These are phyloP conservation scores for Mechanitis mazaeus DNA, from an alignment of 2,888 invertebrate species.

Conservation along the genomic window DNA sequence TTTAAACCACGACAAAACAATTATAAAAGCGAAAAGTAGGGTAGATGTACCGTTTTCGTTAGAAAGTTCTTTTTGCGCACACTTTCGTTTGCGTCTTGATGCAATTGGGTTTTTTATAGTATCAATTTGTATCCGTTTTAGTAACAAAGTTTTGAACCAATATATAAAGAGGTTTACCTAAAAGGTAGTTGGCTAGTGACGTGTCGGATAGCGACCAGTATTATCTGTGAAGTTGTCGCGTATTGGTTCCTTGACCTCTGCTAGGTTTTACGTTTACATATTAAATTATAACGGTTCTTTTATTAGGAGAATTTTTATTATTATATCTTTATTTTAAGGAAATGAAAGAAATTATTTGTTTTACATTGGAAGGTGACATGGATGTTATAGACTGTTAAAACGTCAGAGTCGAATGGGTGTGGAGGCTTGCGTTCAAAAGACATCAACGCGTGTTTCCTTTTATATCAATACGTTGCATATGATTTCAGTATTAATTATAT, in stretches of 20 bases:
- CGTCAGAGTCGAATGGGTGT: constrained; percentile 16
- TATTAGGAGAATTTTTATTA: too few relatives aligned
- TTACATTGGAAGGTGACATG: too few relatives aligned
- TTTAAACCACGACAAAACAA: background rate
- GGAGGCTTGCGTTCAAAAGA: constrained; percentile 36
- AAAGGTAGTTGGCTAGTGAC: background rate
- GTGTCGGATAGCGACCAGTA: background rate
- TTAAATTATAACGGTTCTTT: background rate
- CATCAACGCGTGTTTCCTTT: constrained; percentile 39
- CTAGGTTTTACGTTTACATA: background rate
- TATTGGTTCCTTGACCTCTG: constrained; percentile 3
- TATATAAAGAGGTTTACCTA: too few relatives aligned
- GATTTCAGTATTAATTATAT: constrained; percentile 24
- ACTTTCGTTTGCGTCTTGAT: constrained; percentile 9
- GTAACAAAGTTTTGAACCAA: too few relatives aligned
- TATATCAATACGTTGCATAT: constrained; percentile 3
- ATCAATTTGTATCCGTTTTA: background rate
- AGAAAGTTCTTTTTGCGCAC: constrained; percentile 18
- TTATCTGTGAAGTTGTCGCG: background rate
- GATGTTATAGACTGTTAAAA: constrained; percentile 1
- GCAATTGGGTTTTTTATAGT: constrained; percentile 5
- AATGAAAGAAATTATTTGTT: too few relatives aligned
- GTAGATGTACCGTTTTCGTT: constrained; percentile 7
- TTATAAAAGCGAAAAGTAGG: constrained; percentile 9
- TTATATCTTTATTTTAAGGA: too few relatives aligned